phyloP scores from a whole-genome alignment of 2,113 vertebrate genomes.

The Peromyscus leucopus region DNA sequence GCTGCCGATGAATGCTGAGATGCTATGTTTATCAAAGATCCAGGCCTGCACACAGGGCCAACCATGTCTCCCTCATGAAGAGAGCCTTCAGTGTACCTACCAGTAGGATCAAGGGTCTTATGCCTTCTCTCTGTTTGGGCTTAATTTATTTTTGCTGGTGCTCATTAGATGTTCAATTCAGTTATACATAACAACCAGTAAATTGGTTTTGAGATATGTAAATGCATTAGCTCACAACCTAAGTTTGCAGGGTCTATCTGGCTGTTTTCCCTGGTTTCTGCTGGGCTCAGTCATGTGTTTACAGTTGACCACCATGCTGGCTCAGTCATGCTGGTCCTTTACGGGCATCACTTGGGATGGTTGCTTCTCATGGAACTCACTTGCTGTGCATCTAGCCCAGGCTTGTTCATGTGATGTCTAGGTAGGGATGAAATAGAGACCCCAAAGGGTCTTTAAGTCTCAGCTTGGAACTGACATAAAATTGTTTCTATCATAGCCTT shows the following conservation, averaged over 20 bases:
- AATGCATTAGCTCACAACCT: neutral
- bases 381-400: neutral
- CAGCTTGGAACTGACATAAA: neutral
- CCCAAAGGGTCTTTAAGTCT: neutral
- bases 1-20: neutral
- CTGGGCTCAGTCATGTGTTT: neutral
- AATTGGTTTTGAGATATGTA: constrained; percentile 22
- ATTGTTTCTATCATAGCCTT: neutral
- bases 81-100: neutral
- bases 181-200: neutral
- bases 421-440: neutral
- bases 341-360: neutral
- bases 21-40: neutral
- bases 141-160: neutral
- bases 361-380: neutral
- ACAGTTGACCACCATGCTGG: neutral
- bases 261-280: neutral
- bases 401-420: neutral
- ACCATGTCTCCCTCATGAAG: neutral
- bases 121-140: neutral
- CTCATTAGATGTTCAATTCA: neutral
- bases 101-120: neutral
- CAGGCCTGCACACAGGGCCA: neutral
- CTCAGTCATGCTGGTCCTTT: neutral
- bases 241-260: neutral